phyloP scores from a whole-genome alignment of 2,797 vertebrate species.

The Naso thynnoides region DNA sequence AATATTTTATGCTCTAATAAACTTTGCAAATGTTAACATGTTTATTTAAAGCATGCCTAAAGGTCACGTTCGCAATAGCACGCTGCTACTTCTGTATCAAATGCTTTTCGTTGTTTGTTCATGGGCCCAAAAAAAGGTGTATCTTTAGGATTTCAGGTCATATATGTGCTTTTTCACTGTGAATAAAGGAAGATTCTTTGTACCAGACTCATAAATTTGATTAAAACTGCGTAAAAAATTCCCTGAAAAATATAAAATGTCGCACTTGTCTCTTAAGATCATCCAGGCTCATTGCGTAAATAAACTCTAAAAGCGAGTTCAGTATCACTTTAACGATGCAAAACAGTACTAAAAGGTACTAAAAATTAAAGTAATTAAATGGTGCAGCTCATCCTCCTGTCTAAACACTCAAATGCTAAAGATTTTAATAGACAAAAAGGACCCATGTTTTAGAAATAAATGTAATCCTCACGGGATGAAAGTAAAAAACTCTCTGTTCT shows the following conservation, averaged over 20 bases:
- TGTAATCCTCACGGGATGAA: neutral
- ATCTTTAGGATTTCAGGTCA: no score
- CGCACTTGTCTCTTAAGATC: no score
- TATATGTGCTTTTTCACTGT: neutral
- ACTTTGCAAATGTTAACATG: no score
- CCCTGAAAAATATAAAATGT: no score
- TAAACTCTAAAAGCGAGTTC: neutral
- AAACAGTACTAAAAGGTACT: neutral
- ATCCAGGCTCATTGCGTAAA: neutral
- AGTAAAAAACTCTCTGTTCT: neutral
- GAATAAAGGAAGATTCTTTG: neutral
- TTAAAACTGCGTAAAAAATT: no score
- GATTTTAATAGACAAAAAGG: neutral
- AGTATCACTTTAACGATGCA: conserved; percentile 1
- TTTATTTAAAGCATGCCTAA: no score
- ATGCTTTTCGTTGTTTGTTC: no score
- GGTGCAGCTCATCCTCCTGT: neutral
- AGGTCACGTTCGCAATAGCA: no score
- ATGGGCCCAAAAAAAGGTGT: no score
- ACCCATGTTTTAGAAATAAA: neutral
- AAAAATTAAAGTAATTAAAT: neutral
- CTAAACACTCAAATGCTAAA: neutral
- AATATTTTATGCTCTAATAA: no score
- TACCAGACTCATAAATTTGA: no score
- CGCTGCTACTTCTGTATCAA: no score